phyloP scores from a whole-genome alignment of 2,113 vertebrate genomes.

The Orcinus orca region DNA sequence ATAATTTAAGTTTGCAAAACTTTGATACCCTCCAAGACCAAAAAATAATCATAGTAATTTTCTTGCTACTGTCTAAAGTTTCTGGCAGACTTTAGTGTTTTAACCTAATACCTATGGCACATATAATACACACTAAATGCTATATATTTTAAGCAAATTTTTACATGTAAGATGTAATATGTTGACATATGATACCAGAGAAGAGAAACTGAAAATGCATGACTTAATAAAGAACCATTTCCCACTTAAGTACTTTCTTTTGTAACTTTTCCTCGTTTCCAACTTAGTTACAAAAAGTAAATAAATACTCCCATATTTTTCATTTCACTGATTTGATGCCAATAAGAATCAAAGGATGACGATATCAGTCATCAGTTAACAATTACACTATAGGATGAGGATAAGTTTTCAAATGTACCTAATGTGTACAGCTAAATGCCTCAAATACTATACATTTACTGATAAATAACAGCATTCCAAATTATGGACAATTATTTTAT shows the following conservation, averaged over 20 bases:
- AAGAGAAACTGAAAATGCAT: not conserved
- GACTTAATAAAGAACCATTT: not conserved
- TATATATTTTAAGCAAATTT: not conserved
- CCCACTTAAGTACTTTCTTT: not conserved
- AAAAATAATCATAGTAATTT: not conserved
- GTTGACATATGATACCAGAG: not conserved
- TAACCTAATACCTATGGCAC: conserved; percentile 4
- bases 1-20: conserved; percentile 1
- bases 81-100: conserved; percentile 44
- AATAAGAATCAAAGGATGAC: not conserved
- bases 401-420: not conserved
- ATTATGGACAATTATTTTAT: not conserved
- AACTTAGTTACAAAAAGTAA: conserved; percentile 10
- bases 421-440: not conserved
- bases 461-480: conserved; percentile 60
- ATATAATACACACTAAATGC: not conserved
- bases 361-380: not conserved
- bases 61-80: conserved; percentile 54
- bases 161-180: not conserved
- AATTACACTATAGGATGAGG: not conserved
- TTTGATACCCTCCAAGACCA: not conserved
- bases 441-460: conserved; percentile 46
- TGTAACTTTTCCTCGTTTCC: not conserved
- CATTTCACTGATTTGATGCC: not conserved
- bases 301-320: not conserved